Base-by-base conservation (phyloP, 2,888 invertebrate genomes). In the Elegia similella region DNA sequence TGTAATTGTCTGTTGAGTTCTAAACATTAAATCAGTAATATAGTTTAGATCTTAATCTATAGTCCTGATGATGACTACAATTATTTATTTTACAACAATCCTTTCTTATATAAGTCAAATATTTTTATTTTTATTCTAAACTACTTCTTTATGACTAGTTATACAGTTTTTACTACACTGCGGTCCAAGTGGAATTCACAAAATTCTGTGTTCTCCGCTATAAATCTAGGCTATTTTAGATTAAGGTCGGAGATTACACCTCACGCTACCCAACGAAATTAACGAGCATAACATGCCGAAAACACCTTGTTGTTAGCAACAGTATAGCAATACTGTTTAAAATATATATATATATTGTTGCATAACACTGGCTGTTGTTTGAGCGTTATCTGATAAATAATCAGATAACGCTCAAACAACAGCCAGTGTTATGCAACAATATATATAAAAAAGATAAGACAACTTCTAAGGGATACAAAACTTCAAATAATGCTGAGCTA, bases 181-280 rank as follows among this genome's bases (percentile, higher is more conserved):
- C n/a, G 12, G 3, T 38, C 12, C 8, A 38, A 10, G 12, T 38
- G 17, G 23, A 47, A 29, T 16, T 50, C 50, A 50, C 34, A 50
- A 32, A 50, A 50, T 50, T 42, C 17, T 13, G 30, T 23, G 6
- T n/a, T 23, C 68, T 62, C 46, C 61, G 38, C 6, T 38, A 62
- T 68, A 68, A 69, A 70, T 70, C 62, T 71, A 61, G 67, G 64
- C 64, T 72, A 69, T 70, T 70, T 66, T 42, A 71, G 69, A 76
- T 73, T 72, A 68, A 71, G 67, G 68, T 60, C 70, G 64, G 62
- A 67, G 63, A 73, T 72, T 70, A 64, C 47, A 64, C 64, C 67
- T 71, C 62, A 69, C 64, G 68, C 64, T 67, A 67, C 64, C 63
- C 56, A 63, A 64, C 63, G 47, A 60, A 78, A 72, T 75, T 70